These are phyloP conservation scores for Melanerpes aurifrons DNA, from an alignment of 2,113 vertebrate genomes.

Conservation along the genomic window DNA sequence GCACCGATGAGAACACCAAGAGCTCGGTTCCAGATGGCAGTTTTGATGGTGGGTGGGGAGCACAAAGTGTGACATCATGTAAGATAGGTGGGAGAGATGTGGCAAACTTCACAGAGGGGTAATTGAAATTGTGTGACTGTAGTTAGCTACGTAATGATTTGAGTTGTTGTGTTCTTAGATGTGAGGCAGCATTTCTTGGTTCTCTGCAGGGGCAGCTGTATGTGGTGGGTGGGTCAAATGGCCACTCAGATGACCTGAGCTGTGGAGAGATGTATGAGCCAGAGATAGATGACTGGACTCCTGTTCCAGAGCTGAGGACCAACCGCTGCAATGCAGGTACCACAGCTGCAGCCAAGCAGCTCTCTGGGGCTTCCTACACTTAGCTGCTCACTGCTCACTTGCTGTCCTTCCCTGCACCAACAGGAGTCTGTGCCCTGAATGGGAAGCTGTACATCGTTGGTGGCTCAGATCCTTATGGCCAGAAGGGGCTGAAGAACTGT, in stretches of 20 bases:
- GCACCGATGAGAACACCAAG: slow-evolving; percentile 96
- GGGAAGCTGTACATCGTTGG: slow-evolving; percentile 94
- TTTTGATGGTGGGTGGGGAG: slow-evolving; percentile 85
- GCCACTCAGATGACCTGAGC: slow-evolving; percentile 96
- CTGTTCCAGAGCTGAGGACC: slow-evolving; percentile 92
- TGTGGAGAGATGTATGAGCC: slow-evolving; percentile 96
- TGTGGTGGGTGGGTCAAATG: slow-evolving; percentile 96
- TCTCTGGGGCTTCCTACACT: not conserved
- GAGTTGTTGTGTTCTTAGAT: not conserved
- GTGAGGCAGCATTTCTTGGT: not conserved
- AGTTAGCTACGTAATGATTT: rapidly evolving
- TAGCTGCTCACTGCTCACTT: not conserved
- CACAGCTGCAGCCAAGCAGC: not conserved
- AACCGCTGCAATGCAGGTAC: slow-evolving; percentile 98
- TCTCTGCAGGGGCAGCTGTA: slow-evolving; percentile 89
- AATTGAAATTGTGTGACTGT: not conserved
- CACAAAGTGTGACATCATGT: not conserved
- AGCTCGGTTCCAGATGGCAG: slow-evolving; percentile 98
- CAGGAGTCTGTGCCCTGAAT: slow-evolving; percentile 93
- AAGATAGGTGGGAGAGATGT: not conserved
- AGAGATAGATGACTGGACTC: slow-evolving; percentile 88
- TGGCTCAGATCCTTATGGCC: slow-evolving; percentile 96
- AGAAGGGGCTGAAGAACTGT: slow-evolving; percentile 98
- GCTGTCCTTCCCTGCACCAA: not conserved
- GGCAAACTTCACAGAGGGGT: not conserved